Evolutionary conservation across 1,140 invertebrate species (phyloP), one percentile per base, ranked within the genome.

Genomic region (Chymomyza costata): DNA sequence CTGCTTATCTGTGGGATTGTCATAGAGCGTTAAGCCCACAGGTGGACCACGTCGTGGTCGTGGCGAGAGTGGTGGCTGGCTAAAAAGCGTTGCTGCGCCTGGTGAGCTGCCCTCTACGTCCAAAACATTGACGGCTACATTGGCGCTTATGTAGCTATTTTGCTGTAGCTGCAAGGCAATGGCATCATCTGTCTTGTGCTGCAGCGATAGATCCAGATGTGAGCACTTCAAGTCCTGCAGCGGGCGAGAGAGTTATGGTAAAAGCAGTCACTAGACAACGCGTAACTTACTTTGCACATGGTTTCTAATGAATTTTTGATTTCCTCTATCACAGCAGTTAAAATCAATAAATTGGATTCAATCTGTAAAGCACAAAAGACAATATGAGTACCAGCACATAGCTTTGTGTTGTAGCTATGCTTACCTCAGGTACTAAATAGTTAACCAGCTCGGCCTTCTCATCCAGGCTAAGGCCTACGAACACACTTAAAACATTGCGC

Each of bases 401-500:
- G 15, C n/a, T 2, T 3, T n/a, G 43, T 31, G 13, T 43, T 25
- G 7, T 11, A 8, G 25, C 3, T 0, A 0, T 1, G 51, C 53
- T 61, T 65, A 88, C 87, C 80, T 92, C 90, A 59, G 90, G 90
- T 67, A 91, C 89, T 54, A 92, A 86, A 85, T 90, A 90, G 31
- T 87, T 86, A 6, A 90, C 89, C 46, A 91, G 86, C 62, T 91
- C 89, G 41, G 89, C 86, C 45, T 89, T 83, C 71, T 91, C 89
- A 16, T 86, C 80, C 25, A 86, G 78, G 43, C 86, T 87, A 49
- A 91, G 86, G n/a, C 86, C 86, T 15, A 87, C 86, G 55, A 90
- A 88, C 38, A 90, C 89, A 18, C 85, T 86, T 45, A 89, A 88
- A 25, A 90, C 85, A 34, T 88, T 88, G 50, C 89, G 86, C n/a